Evolutionary conservation across 2,888 invertebrate species (phyloP).

Genomic region (Pollenia angustigena): DNA sequence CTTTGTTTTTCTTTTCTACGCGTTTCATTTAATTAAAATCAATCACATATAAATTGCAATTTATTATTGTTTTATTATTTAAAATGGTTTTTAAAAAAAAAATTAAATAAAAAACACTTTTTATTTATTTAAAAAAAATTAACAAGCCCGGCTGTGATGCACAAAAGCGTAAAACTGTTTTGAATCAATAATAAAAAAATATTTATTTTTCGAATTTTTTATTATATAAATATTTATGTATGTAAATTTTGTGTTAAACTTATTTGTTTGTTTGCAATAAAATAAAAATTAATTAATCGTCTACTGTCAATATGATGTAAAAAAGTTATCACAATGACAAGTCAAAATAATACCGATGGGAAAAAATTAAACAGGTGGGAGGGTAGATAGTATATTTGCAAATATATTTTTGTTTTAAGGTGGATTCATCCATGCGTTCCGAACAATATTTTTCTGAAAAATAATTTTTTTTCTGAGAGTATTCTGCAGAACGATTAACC

Average conservation of each 20-base stretch:
- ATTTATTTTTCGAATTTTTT: background rate
- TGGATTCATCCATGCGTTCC: too few relatives aligned
- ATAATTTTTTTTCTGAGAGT: too few relatives aligned
- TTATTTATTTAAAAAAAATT: background rate
- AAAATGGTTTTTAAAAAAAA: background rate
- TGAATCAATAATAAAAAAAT: too few relatives aligned
- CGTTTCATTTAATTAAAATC: slow-evolving; percentile 26
- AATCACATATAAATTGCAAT: background rate
- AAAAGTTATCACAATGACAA: background rate
- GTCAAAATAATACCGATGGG: background rate
- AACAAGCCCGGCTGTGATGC: background rate
- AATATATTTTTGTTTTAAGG: too few relatives aligned
- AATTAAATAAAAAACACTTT: background rate
- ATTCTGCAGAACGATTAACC: too few relatives aligned
- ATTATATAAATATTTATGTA: slow-evolving; percentile 6
- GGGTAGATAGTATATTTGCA: too few relatives aligned
- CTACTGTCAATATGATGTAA: slow-evolving; percentile 11
- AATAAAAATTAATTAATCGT: slow-evolving; percentile 46
- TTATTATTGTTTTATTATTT: background rate
- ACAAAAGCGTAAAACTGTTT: too few relatives aligned
- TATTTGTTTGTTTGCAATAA: slow-evolving; percentile 15
- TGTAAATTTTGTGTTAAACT: background rate
- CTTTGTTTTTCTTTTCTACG: background rate
- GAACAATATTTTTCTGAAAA: too few relatives aligned
- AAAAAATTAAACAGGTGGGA: background rate